These are phyloP conservation scores for Venturia canescens DNA, from an alignment of 1,140 invertebrate genomes.

Conservation along the genomic window DNA sequence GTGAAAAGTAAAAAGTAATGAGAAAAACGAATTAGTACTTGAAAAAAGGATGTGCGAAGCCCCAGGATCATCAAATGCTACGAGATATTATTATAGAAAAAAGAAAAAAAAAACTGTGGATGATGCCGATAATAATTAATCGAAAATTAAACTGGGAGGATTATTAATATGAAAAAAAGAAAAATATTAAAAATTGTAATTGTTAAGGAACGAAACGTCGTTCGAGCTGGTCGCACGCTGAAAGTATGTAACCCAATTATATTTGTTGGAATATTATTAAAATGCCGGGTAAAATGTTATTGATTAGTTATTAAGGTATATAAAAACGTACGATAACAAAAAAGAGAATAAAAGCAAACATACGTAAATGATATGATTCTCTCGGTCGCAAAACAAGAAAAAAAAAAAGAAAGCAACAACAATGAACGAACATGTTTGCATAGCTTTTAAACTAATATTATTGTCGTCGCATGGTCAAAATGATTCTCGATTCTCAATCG, in stretches of 20 bases:
- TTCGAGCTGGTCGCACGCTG: conserved; percentile 57
- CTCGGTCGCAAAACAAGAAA: background rate
- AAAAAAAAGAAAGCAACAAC: conserved; percentile 23
- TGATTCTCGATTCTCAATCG: conserved; percentile 12
- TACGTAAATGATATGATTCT: conserved; percentile 39
- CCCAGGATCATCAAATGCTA: conserved; percentile 8
- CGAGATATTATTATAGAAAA: no score
- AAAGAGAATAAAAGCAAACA: conserved; percentile 40
- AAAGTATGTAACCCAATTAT: conserved; percentile 64
- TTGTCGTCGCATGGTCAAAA: background rate
- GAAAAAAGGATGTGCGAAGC: background rate
- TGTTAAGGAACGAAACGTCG: conserved; percentile 55
- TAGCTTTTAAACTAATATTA: conserved; percentile 32
- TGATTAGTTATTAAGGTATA: conserved; percentile 60
- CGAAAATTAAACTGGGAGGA: conserved; percentile 48
- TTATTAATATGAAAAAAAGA: conserved; percentile 55
- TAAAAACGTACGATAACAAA: conserved; percentile 41
- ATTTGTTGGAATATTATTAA: conserved; percentile 60
- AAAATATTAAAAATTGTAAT: conserved; percentile 46
- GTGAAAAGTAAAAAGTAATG: conserved; percentile 3
- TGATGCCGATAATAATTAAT: conserved; percentile 46
- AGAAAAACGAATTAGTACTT: background rate
- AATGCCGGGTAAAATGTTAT: conserved; percentile 59
- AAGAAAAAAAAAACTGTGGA: conserved; percentile 9
- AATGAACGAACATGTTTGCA: conserved; percentile 12